Percentiles rank a stretch among this genome's conserved stretches.
phyloP scores from a whole-genome alignment of 2,888 invertebrate species.

The Trachelus tabidus region DNA sequence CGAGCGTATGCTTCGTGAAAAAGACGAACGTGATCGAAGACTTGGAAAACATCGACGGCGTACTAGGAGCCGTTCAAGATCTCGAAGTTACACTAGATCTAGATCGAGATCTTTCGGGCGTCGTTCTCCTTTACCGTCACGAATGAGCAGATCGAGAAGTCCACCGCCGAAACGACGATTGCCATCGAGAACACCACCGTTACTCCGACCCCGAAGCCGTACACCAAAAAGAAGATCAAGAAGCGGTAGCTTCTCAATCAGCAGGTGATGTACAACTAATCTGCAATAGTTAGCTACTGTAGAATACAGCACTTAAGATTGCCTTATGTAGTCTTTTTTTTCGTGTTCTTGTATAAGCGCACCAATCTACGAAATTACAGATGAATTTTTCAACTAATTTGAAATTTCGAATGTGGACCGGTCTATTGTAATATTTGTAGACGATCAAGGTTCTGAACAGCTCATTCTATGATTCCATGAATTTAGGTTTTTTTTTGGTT shows the following conservation, averaged over 20 bases:
- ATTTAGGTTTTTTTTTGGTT: no score
- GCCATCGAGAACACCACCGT: conserved; percentile 55
- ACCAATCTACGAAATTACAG: no score
- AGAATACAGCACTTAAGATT: no score
- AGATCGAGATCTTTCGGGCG: conserved; percentile 62
- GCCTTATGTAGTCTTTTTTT: no score
- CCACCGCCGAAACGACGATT: conserved; percentile 58
- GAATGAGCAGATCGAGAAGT: conserved; percentile 63
- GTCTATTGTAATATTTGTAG: no score
- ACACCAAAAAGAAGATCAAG: conserved; percentile 62
- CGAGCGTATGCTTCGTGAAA: conserved; percentile 86
- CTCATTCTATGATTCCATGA: no score
- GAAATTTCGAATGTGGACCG: no score
- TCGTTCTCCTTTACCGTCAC: conserved; percentile 57
- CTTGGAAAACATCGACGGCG: conserved; percentile 73
- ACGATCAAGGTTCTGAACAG: no score
- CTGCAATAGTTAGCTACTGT: no score
- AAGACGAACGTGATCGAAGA: conserved; percentile 78
- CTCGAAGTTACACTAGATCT: conserved; percentile 67
- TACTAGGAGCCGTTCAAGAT: conserved; percentile 67
- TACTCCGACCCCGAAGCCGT: conserved; percentile 57
- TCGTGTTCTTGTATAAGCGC: no score
- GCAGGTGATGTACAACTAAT: conserved; percentile 64
- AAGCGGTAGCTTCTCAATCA: conserved; percentile 69
- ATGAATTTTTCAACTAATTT: no score